Evolutionary conservation across 2,113 vertebrate genomes (phyloP), one percentile per base, ranked within the genome.

Genomic region (Mesocricetus auratus): DNA sequence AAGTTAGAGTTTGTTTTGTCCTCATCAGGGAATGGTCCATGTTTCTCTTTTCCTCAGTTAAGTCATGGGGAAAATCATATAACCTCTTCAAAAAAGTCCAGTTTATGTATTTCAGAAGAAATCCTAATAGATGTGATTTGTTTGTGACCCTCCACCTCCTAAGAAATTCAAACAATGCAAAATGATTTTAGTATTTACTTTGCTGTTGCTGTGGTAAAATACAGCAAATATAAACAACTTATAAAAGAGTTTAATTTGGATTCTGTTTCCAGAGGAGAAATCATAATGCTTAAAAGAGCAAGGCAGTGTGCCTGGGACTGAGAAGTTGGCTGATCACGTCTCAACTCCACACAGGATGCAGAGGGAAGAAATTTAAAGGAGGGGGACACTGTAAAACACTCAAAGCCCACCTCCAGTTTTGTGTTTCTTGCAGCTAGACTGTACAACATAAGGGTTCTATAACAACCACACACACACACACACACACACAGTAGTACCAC

Each of bases 1-100:
- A 90, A 62, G 83, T 66, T 79, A 45, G n/a, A n/a, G n/a, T n/a
- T 22, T 91, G 45, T 91, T 95, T 93, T 86, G 36, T 73, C 86
- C 66, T 64, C 47, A 91, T 87, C 42, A 39, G 21, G 22, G 3
- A 62, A 87, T 91, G 29, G n/a, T 68, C 42, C n/a, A 15, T 50
- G 31, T 58, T 42, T 69, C 5, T 26, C 56, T 86, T 89, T 60
- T 33, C 45, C 24, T 42, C 0, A 87, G 21, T 75, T 85, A 36
- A 71, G 36, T 87, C 36, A 95, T 64, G 16, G 62, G 58, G 53
- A n/a, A 7, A 42, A n/a, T 74, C 66, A 60, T 9, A 58, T 81
- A 71, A 81, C 5, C 53, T 89, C 29, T 95, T 95, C n/a, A 92
- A 92, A 91, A 90, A 66, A 73, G 16, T 92, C 6, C 39, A 69